These are phyloP conservation scores for Aricia agestis DNA, from an alignment of 1,140 invertebrate species.

Conservation along the genomic window DNA sequence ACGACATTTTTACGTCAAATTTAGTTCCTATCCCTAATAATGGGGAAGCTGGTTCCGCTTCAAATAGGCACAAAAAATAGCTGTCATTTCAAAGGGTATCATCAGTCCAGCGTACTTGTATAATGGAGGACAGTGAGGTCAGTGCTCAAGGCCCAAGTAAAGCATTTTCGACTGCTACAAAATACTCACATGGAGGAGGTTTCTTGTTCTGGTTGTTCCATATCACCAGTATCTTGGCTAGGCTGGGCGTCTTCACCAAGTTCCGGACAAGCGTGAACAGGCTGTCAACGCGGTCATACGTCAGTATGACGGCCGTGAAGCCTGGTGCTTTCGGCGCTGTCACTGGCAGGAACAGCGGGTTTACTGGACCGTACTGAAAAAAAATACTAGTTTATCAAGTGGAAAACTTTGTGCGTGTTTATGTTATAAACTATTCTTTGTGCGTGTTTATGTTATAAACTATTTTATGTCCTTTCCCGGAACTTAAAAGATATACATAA, in stretches of 20 bases:
- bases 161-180: background rate
- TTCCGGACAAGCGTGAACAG: slow-evolving; percentile 90
- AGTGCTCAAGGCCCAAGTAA: too few species aligned
- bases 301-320: slow-evolving; percentile 94
- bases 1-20: too few species aligned
- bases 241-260: slow-evolving; percentile 87
- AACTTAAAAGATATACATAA: too few species aligned
- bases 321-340: slow-evolving; percentile 90
- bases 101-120: too few species aligned
- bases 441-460: too few species aligned
- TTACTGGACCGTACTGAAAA: slow-evolving; percentile 75
- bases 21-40: too few species aligned
- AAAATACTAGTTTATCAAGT: background rate
- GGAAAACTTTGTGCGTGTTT: too few species aligned
- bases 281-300: slow-evolving; percentile 93
- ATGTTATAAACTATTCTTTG: too few species aligned
- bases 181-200: slow-evolving; percentile 84
- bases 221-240: slow-evolving; percentile 91
- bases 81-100: too few species aligned
- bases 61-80: too few species aligned
- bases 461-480: background rate
- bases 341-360: slow-evolving; percentile 90
- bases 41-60: too few species aligned
- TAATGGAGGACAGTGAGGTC: too few species aligned
- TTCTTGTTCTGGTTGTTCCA: slow-evolving; percentile 95